Base-by-base conservation (phyloP, 2,888 invertebrate species). In the Flabesymbios commensalis region DNA sequence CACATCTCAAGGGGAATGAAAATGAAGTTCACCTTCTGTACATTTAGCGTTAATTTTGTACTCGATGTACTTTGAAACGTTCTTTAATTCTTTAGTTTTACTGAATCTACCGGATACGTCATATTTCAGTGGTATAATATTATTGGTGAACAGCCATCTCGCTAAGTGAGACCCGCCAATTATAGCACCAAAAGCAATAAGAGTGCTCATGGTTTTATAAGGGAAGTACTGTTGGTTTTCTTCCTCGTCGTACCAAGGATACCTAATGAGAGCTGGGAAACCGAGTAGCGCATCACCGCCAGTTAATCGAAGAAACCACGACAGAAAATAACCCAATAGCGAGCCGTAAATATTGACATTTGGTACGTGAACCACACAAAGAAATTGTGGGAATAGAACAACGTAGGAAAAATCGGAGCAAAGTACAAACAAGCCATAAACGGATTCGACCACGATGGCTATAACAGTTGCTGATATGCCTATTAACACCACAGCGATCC, bases 341-440 rank as follows among this genome's bases (percentile, higher is more conserved):
- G 96, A 96, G 36, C 98, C 98, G 83, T 99, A 99, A 10, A 97
- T 97, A 86, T 99, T 99, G 85, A 94, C 94, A 70, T 90, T 87
- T 41, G 92, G 91, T 85, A 95, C 92, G 85, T 98, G 96, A 24
- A 99, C 94, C 73, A 98, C 98, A 90, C 95, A 96, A 74, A 97
- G 87, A 26, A 99, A 88, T 85, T 96, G 99, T 0, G 99, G 98
- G 84, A 99, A 99, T 72, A 99, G 88, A 79, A 99, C 94, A 72
- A 97, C 96, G 87, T 97, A 99, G 70, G 99, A 97, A 81, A 99
- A 87, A 85, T 99, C 99, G 49, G 97, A 96, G 85, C 97, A 98
- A 89, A 99, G 92, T 67, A 94, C 95, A 97, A 97, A 99, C 61
- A 99, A 87, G 10, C 94, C 96, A 83, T 99, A 99, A 81, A 99